These are phyloP conservation scores for Drosophila anceps DNA, from an alignment of 2,888 invertebrate genomes.

Conservation along the genomic window DNA sequence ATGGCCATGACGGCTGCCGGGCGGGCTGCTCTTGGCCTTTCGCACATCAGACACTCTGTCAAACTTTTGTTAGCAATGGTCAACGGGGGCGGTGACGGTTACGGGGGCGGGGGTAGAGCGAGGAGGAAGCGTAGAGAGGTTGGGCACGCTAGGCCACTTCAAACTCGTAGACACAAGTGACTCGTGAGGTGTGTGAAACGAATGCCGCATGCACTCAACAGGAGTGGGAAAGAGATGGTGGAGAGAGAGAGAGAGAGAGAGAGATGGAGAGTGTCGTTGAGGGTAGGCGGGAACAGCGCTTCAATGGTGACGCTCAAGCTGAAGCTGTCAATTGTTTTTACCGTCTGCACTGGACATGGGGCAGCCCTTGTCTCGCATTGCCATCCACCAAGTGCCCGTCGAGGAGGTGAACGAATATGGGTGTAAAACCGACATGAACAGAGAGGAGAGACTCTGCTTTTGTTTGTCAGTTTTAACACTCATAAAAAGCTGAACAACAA, in stretches of 20 bases:
- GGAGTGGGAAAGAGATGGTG: not conserved
- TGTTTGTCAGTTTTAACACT: conserved; percentile 40
- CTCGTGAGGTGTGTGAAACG: conserved; percentile 40
- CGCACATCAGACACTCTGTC: conserved; percentile 78
- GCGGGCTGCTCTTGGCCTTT: conserved; percentile 75
- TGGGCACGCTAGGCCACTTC: conserved; percentile 35
- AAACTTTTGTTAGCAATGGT: conserved; percentile 73
- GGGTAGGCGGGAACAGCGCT: conserved; percentile 2
- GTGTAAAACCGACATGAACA: too few relatives aligned
- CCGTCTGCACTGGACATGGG: conserved; percentile 47
- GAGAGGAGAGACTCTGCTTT: conserved; percentile 1
- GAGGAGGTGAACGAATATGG: not conserved
- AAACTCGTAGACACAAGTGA: conserved; percentile 34
- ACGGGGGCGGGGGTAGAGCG: too few relatives aligned
- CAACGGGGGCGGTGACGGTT: too few relatives aligned
- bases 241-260: not conserved
- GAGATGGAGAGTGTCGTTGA: not conserved
- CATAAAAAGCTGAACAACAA: conserved; percentile 25
- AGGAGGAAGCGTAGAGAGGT: not conserved
- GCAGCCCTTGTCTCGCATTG: conserved; percentile 13
- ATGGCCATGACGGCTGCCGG: conserved; percentile 58
- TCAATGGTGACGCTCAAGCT: conserved; percentile 55
- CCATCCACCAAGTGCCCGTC: not conserved
- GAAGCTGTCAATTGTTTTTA: conserved; percentile 59
- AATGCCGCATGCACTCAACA: conserved; percentile 6